These are phyloP conservation scores for Ophthalmolycus amberensis DNA, from an alignment of 2,113 vertebrate species.

Conservation along the genomic window DNA sequence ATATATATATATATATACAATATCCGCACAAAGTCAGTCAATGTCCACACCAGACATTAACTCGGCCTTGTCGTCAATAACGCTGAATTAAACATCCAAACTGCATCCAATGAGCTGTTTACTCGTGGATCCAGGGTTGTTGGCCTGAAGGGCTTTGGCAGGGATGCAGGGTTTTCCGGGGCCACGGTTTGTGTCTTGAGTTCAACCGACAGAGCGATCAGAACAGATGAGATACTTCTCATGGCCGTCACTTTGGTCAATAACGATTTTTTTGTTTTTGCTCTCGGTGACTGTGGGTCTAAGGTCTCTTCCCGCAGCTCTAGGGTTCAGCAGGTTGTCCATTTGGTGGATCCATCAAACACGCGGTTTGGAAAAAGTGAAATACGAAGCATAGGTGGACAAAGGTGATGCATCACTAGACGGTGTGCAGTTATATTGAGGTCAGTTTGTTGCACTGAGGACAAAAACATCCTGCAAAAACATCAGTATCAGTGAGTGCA, in stretches of 20 bases:
- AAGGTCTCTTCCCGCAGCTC: neutral
- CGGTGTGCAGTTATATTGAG: neutral
- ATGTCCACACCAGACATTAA: constrained; percentile 11
- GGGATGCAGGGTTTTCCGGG: constrained; percentile 41
- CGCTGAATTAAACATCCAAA: constrained; percentile 41
- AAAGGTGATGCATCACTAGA: neutral
- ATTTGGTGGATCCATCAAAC: neutral
- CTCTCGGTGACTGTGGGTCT: neutral
- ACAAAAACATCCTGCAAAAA: neutral
- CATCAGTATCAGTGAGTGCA: neutral
- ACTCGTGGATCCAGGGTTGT: constrained; percentile 41
- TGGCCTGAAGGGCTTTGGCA: constrained; percentile 57
- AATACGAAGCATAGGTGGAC: neutral
- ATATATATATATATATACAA: constrained; percentile 27
- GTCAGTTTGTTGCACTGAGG: constrained; percentile 7
- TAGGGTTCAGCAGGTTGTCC: neutral
- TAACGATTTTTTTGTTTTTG: neutral
- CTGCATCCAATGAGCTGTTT: constrained; percentile 50
- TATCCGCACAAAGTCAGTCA: constrained; percentile 27
- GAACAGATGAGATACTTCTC: constrained; percentile 42
- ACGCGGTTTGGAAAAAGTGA: neutral
- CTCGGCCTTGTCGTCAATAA: constrained; percentile 30
- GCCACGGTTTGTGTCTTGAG: constrained; percentile 37
- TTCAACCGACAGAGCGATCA: constrained; percentile 11
- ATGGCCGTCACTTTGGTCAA: constrained; percentile 6